Percentiles rank a stretch among this genome's conserved stretches.
Conservation (phyloP, 1,140 invertebrate genomes). For the Neodiprion fabricii region DNA sequence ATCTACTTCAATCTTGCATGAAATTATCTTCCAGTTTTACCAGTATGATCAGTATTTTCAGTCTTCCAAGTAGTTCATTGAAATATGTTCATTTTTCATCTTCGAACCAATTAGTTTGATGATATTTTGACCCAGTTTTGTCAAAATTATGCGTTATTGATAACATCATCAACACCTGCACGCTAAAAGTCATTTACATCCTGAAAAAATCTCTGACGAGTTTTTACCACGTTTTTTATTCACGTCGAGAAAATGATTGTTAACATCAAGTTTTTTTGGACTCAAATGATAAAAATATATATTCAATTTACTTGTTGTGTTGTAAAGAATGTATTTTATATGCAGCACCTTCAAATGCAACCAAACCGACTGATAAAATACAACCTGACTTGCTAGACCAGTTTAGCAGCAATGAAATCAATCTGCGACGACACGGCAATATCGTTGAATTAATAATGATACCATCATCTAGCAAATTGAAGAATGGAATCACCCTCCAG, state of each 20-base stretch:
- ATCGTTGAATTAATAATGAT: constrained; percentile 71
- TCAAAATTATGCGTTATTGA: too few species aligned
- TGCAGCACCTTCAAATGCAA: constrained; percentile 25
- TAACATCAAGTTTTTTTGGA: too few species aligned
- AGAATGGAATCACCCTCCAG: constrained; percentile 66
- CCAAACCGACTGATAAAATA: constrained; percentile 41
- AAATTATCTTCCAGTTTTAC: constrained; percentile 12
- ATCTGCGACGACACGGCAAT: constrained; percentile 67
- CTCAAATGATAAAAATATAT: too few species aligned
- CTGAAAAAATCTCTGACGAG: too few species aligned
- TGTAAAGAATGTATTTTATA: background rate
- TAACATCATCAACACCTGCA: too few species aligned
- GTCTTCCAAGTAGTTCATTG: constrained; percentile 39
- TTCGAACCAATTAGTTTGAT: too few species aligned
- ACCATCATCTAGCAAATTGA: constrained; percentile 64
- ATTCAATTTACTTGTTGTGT: too few species aligned
- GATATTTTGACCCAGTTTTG: too few species aligned
- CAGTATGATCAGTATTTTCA: constrained; percentile 19
- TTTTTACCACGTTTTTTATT: too few species aligned
- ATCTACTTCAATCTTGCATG: constrained; percentile 4
- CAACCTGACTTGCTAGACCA: constrained; percentile 51
- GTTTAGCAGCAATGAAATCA: constrained; percentile 68
- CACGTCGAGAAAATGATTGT: too few species aligned
- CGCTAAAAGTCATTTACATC: too few species aligned
- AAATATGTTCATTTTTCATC: too few species aligned